Percentiles rank a stretch among this genome's conserved stretches.
phyloP scores from a whole-genome alignment of 2,888 invertebrate species.

The Matsumyia berberina region DNA sequence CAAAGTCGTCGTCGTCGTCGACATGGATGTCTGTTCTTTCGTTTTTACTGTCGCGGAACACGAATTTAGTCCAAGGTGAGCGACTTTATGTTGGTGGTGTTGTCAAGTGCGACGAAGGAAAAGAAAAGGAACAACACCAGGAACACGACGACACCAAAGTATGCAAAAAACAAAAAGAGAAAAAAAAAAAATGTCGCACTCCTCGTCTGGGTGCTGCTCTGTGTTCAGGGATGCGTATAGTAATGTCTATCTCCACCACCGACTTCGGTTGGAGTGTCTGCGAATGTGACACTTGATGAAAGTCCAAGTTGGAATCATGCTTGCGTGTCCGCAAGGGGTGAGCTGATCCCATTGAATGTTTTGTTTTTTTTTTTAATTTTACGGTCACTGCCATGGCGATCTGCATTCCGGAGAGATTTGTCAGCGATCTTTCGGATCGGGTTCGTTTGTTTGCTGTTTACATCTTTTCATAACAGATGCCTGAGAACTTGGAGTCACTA shows the following conservation, averaged over 20 bases:
- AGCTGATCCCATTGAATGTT: conserved; percentile 1
- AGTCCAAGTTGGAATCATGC: conserved; percentile 28
- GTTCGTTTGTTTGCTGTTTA: not conserved
- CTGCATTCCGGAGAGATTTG: conserved; percentile 16
- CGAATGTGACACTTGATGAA: conserved; percentile 31
- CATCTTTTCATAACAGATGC: not conserved
- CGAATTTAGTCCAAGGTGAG: conserved; percentile 71
- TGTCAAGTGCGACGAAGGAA: conserved; percentile 58
- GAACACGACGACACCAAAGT: conserved; percentile 38
- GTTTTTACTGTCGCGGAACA: conserved; percentile 9
- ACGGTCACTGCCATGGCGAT: conserved; percentile 16
- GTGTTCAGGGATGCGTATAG: conserved; percentile 47
- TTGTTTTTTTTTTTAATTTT: conserved; percentile 7
- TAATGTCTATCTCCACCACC: conserved; percentile 5
- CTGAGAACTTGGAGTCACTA: not conserved
- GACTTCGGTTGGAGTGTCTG: conserved; percentile 1
- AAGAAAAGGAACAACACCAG: conserved; percentile 33
- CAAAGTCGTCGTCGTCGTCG: conserved; percentile 17
- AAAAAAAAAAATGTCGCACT: conserved; percentile 16
- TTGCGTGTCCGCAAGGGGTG: conserved; percentile 15
- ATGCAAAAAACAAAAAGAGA: not conserved
- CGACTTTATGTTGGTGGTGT: conserved; percentile 51
- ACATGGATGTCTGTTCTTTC: conserved; percentile 12
- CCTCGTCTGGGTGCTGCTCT: conserved; percentile 27
- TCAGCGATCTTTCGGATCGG: conserved; percentile 6